A percentile compares a stretch with the other conserved stretches of the same genome.
Evolutionary conservation across 2,113 vertebrate genomes (phyloP).

Genomic region (Aplodontia rufa): DNA sequence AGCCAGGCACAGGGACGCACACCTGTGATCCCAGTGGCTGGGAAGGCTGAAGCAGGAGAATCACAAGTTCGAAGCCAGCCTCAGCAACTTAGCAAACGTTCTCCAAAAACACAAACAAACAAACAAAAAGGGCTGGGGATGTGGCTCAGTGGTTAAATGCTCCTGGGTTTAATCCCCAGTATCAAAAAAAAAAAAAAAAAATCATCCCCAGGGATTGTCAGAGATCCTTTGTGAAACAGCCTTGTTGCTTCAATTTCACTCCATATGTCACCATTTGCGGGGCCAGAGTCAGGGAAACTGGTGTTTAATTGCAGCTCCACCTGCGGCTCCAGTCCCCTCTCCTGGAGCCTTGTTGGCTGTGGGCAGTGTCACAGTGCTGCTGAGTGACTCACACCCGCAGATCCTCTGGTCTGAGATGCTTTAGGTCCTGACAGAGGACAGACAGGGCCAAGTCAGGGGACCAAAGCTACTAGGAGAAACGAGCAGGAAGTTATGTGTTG

Average conservation of each 20-base stretch:
- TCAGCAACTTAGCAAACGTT: too few relatives aligned
- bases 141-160: too few relatives aligned
- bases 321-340: neutral
- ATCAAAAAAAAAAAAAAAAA: too few relatives aligned
- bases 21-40: too few relatives aligned
- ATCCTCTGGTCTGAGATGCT: neutral
- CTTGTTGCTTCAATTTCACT: neutral
- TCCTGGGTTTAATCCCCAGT: too few relatives aligned
- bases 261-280: slow-evolving; percentile 12
- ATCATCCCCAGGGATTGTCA: neutral
- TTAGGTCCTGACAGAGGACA: neutral
- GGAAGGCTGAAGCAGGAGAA: too few relatives aligned
- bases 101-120: too few relatives aligned
- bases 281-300: neutral
- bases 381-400: neutral
- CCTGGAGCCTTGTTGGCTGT: neutral
- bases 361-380: neutral
- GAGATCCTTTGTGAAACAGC: neutral
- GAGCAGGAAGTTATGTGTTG: neutral
- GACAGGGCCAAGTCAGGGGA: neutral
- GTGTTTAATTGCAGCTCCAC: neutral
- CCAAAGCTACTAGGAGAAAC: neutral
- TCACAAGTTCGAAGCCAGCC: too few relatives aligned
- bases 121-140: too few relatives aligned
- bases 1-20: too few relatives aligned